phyloP scores from a whole-genome alignment of 2,113 vertebrate species.

The Xyrauchen texanus region DNA sequence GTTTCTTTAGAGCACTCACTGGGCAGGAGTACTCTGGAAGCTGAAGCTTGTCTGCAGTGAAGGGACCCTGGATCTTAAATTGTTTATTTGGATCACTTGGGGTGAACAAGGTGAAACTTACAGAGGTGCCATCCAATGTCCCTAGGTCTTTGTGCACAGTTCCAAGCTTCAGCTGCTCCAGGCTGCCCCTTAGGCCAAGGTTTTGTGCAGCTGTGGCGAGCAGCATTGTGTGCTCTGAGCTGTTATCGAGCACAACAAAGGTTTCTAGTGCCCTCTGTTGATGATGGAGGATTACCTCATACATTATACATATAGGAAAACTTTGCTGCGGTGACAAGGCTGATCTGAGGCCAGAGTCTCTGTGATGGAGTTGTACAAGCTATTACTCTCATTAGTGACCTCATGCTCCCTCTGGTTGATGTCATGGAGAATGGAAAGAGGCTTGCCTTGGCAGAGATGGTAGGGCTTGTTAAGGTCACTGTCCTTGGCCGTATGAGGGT shows the following conservation, averaged over 20 bases:
- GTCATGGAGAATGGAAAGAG: too few species aligned
- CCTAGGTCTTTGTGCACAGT: neutral
- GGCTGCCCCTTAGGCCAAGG: neutral
- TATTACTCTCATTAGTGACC: too few species aligned
- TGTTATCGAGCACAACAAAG: neutral
- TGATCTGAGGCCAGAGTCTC: neutral
- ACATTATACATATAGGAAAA: neutral
- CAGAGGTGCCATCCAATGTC: too few species aligned
- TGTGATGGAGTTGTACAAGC: neutral
- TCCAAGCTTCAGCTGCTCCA: too few species aligned
- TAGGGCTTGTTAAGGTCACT: neutral
- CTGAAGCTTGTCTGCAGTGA: constrained; percentile 5
- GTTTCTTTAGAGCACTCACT: neutral
- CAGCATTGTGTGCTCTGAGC: neutral
- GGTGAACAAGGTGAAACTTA: too few species aligned
- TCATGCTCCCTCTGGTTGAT: too few species aligned
- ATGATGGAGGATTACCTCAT: neutral
- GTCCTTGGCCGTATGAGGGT: neutral
- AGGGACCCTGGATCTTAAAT: constrained; percentile 4
- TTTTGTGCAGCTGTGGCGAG: neutral
- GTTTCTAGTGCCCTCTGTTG: neutral
- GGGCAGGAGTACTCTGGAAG: constrained; percentile 16
- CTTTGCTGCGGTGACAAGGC: neutral
- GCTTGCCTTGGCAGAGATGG: too few species aligned
- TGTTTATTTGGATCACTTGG: neutral